Percentiles rank a stretch among this genome's conserved stretches.
Evolutionary conservation across 1,140 invertebrate species (phyloP).

Genomic region (Lineus longissimus): DNA sequence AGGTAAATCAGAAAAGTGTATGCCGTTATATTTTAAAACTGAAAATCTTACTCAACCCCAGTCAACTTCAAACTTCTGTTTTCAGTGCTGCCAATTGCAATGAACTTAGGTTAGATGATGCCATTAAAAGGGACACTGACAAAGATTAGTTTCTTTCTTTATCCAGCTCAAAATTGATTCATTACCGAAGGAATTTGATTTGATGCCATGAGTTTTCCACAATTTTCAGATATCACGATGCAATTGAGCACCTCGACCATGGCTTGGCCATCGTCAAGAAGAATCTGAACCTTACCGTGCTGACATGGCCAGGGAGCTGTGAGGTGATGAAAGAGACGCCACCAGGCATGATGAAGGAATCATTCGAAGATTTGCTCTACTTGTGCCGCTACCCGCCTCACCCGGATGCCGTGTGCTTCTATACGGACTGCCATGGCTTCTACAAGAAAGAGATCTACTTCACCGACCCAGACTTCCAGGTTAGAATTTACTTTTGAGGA

Average conservation of each 20-base stretch:
- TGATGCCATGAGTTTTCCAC: background rate
- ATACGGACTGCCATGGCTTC: background rate
- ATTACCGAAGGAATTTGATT: too few species aligned
- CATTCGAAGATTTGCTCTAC: background rate
- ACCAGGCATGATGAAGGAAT: background rate
- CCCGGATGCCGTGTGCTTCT: background rate
- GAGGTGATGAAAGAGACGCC: background rate
- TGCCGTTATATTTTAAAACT: background rate
- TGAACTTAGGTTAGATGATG: too few species aligned
- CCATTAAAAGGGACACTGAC: too few species aligned
- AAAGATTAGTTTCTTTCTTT: too few species aligned
- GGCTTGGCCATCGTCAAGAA: background rate
- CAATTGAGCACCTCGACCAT: background rate
- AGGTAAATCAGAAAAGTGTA: background rate
- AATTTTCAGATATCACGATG: slow-evolving; percentile 1
- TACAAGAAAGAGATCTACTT: background rate
- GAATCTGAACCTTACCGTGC: background rate
- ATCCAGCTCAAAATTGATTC: too few species aligned
- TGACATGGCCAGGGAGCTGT: background rate
- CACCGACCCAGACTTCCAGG: slow-evolving; percentile 1
- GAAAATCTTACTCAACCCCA: background rate
- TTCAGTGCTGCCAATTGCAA: too few species aligned
- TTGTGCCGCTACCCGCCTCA: background rate
- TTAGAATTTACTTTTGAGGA: background rate
- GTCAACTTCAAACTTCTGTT: too few species aligned